phyloP scores from a whole-genome alignment of 2,797 vertebrate genomes.

The Sylvilagus floridanus region DNA sequence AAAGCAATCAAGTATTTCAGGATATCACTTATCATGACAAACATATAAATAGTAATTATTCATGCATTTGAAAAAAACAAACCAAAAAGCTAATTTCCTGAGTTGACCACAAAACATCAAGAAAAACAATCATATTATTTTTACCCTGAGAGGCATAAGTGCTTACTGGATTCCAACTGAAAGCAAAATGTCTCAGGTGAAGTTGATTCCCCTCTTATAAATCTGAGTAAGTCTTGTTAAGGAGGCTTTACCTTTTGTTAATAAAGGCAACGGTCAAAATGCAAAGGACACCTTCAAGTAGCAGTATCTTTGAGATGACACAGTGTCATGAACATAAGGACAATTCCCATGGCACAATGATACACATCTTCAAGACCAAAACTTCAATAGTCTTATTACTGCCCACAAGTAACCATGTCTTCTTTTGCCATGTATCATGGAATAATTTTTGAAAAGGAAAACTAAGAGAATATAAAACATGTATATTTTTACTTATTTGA shows the following conservation, averaged over 20 bases:
- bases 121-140: conserved; percentile 26
- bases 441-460: neutral
- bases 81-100: conserved; percentile 14
- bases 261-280: neutral
- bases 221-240: conserved; percentile 45
- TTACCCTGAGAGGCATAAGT: neutral
- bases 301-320: neutral
- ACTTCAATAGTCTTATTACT: neutral
- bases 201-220: conserved; percentile 32
- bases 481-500: too few species aligned
- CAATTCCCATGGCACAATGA: neutral
- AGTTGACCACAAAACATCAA: neutral
- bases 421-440: neutral
- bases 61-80: conserved; percentile 45
- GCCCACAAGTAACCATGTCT: neutral
- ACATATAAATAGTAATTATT: neutral
- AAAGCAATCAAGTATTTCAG: neutral
- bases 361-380: neutral
- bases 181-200: conserved; percentile 22
- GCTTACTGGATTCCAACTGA: neutral
- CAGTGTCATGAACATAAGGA: neutral
- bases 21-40: neutral
- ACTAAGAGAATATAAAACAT: neutral
- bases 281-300: neutral
- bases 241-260: neutral